phyloP scores from a whole-genome alignment of 1,140 invertebrate species.

The Panonychus citri region DNA sequence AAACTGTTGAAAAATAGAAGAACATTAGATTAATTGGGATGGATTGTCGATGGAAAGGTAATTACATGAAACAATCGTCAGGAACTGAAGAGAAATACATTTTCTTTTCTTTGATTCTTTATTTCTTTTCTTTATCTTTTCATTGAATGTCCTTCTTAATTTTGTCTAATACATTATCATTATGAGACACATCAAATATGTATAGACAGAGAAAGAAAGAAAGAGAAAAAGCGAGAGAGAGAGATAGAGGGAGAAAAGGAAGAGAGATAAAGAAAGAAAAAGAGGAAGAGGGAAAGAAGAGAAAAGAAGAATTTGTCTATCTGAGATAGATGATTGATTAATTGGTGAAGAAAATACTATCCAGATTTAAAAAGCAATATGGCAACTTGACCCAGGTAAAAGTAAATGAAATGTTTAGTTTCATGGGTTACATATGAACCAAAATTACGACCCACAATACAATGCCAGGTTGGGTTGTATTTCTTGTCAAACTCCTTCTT shows the following conservation, averaged over 20 bases:
- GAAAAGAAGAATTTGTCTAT: not conserved
- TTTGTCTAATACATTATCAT: no score
- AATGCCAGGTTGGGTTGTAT: slow-evolving; percentile 85
- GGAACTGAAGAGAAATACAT: no score
- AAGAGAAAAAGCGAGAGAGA: not conserved
- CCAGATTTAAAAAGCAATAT: slow-evolving; percentile 97
- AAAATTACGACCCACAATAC: slow-evolving; percentile 74
- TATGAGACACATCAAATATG: no score
- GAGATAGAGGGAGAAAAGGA: not conserved
- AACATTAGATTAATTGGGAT: no score
- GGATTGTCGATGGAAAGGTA: no score
- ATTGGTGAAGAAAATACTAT: slow-evolving; percentile 34
- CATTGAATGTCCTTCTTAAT: no score
- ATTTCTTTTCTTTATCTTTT: no score
- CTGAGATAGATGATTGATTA: no score
- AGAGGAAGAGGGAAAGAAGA: not conserved
- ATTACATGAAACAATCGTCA: no score
- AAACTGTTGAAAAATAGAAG: no score
- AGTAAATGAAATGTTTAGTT: slow-evolving; percentile 92
- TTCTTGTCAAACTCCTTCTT: slow-evolving; percentile 98
- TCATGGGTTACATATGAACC: slow-evolving; percentile 89
- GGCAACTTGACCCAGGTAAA: slow-evolving; percentile 83
- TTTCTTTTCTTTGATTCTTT: no score
- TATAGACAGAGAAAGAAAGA: not conserved
- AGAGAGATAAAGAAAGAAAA: not conserved